Evolutionary conservation across 2,888 invertebrate genomes (phyloP), one percentile per base, ranked within the genome.

Genomic region (Mongoloraphidia duomilia): DNA sequence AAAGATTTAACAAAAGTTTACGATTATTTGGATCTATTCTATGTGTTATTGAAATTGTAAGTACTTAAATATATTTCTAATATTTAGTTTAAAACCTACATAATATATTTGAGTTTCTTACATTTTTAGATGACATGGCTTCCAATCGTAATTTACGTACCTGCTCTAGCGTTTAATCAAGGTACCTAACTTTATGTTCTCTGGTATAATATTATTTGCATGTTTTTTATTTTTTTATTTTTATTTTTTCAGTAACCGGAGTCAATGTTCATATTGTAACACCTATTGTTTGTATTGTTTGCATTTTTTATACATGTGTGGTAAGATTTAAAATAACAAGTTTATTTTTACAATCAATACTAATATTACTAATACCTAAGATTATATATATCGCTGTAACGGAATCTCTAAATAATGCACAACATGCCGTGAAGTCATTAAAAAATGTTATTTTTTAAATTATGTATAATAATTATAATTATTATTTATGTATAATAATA

Each of bases 261-360:
- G 76, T 90, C 9, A 80, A 84, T 58, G 77, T 89, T 39, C 86
- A 89, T 64, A 69, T 84, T 38, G 81, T 89, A 13, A 87, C 90
- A 1, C 82, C 89, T 3, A 77, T 86, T 40, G 85, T 90, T 2
- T 89, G 89, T 63, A 65, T 77, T 57, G 85, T 89, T 56, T 88
- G 90, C 72, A 83, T 87, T 61, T 86, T 91, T 64, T 91, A 91
- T 61, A 91, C 88, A 1, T 82, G 84, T 57, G 75, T 84, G 64
- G 86, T 87, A 70, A 76, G 81, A 73, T 14, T 42, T 5, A 38
- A 26, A 26, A 26, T 26, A 26, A 26, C 6, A 26, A 26, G 3
- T 26, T 26, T 17, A 17, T 3, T 17, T 3, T 17, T 26, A 26
- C 26, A 6, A 26, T 26, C 3, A 26, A 26, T 26, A n/a, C n/a